Evolutionary conservation across 53 echinoderm and acorn worm species (phyloP).

Genomic region (Actinopyga echinites): DNA sequence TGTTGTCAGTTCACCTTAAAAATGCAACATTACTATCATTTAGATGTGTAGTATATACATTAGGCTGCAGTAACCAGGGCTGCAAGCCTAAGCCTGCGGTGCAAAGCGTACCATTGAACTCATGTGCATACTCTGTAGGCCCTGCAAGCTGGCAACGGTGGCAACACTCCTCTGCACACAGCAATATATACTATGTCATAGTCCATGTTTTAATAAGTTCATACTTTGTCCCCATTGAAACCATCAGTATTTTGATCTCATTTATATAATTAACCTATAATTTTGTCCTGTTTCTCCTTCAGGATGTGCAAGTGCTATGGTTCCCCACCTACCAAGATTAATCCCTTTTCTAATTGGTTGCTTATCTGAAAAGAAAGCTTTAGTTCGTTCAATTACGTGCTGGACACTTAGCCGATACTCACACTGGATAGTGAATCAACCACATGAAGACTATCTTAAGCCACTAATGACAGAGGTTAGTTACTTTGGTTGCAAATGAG

Average conservation of each 20-base stretch:
- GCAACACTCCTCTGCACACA: too few species aligned
- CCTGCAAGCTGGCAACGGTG: too few species aligned
- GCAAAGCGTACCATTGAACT: too few species aligned
- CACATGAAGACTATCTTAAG: constrained; percentile 90
- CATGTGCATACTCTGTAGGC: too few species aligned
- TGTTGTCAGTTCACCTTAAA: too few species aligned
- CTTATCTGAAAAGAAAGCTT: constrained; percentile 95
- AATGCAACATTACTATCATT: too few species aligned
- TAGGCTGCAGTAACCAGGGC: too few species aligned
- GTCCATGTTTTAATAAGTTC: neutral
- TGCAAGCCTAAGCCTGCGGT: too few species aligned
- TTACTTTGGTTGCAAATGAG: too few species aligned
- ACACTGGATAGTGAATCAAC: constrained; percentile 98
- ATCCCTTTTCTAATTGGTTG: constrained; percentile 91
- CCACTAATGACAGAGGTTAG: constrained; percentile 94
- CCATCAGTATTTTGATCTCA: neutral
- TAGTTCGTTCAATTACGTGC: constrained; percentile 96
- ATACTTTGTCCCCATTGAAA: neutral
- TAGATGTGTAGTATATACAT: too few species aligned
- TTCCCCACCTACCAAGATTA: constrained; percentile 87
- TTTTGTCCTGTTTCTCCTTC: neutral
- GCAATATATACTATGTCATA: too few species aligned
- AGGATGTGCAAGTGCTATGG: constrained; percentile 97
- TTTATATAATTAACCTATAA: neutral
- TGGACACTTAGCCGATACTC: constrained; percentile 99